Evolutionary conservation across 2,888 invertebrate species (phyloP).

Genomic region (Drosophila bunnanda): DNA sequence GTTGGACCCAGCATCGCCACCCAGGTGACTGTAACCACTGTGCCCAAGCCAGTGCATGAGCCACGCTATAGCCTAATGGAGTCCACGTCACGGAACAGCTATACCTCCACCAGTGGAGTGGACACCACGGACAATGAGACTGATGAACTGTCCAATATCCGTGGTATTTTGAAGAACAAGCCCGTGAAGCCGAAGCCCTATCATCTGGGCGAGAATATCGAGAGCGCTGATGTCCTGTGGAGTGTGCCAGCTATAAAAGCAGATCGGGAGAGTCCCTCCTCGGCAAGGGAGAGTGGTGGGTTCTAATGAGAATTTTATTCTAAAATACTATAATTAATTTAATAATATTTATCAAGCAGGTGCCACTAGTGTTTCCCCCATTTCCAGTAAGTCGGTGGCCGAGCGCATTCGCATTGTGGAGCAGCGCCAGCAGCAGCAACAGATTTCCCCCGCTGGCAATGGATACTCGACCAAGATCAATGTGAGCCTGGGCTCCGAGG

Average conservation of each 20-base stretch:
- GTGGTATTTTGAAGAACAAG: slow-evolving; percentile 91
- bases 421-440: slow-evolving; percentile 74
- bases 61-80: slow-evolving; percentile 64
- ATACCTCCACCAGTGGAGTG: slow-evolving; percentile 80
- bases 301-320: not conserved
- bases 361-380: slow-evolving; percentile 41
- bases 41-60: slow-evolving; percentile 66
- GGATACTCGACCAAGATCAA: slow-evolving; percentile 88
- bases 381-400: slow-evolving; percentile 83
- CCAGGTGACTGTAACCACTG: slow-evolving; percentile 79
- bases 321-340: not conserved
- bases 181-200: slow-evolving; percentile 90
- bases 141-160: slow-evolving; percentile 86
- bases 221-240: slow-evolving; percentile 85
- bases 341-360: not conserved
- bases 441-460: slow-evolving; percentile 72
- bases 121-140: slow-evolving; percentile 81
- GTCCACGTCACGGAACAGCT: slow-evolving; percentile 72
- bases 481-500: slow-evolving; percentile 83
- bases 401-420: slow-evolving; percentile 86
- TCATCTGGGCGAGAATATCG: slow-evolving; percentile 89
- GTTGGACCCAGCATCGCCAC: slow-evolving; percentile 23
- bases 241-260: slow-evolving; percentile 85
- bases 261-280: slow-evolving; percentile 51
- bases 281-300: slow-evolving; percentile 59